These are phyloP conservation scores for Pinna nobilis DNA, from an alignment of 1,140 invertebrate species.

Conservation along the genomic window DNA sequence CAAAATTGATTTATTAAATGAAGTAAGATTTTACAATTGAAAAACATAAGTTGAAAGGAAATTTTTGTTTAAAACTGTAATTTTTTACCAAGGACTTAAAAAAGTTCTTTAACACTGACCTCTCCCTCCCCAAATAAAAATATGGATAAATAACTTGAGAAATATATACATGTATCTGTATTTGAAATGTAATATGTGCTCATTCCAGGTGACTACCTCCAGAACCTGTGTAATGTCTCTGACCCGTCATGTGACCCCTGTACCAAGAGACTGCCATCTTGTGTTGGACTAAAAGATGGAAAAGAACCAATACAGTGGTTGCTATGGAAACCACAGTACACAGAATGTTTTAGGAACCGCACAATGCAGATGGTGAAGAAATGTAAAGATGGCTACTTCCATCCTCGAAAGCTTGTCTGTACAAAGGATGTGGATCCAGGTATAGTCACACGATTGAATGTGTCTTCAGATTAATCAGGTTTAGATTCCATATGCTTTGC, in stretches of 20 bases:
- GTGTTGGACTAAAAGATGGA: slow-evolving; percentile 4
- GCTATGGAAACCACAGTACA: background rate
- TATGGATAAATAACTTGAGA: background rate
- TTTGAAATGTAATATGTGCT: no score
- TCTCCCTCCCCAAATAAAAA: background rate
- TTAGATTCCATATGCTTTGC: background rate
- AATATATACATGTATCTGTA: background rate
- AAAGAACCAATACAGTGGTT: background rate
- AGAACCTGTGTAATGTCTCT: background rate
- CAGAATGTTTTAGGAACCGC: slow-evolving; percentile 2
- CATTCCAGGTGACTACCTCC: slow-evolving; percentile 8
- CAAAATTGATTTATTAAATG: no score
- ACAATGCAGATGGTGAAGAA: slow-evolving; percentile 14
- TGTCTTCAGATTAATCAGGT: background rate
- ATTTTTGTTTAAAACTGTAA: background rate
- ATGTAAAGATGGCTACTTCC: slow-evolving; percentile 6
- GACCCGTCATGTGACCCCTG: slow-evolving; percentile 3
- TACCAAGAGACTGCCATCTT: background rate
- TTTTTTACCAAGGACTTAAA: background rate
- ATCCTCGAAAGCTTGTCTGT: slow-evolving; percentile 7
- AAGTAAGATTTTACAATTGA: background rate
- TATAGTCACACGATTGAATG: background rate
- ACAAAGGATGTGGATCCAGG: slow-evolving; percentile 20
- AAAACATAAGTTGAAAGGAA: background rate
- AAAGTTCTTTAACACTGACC: background rate